Evolutionary conservation across 1,140 invertebrate species (phyloP).

Genomic region (Caenorhabditis inopinata): DNA sequence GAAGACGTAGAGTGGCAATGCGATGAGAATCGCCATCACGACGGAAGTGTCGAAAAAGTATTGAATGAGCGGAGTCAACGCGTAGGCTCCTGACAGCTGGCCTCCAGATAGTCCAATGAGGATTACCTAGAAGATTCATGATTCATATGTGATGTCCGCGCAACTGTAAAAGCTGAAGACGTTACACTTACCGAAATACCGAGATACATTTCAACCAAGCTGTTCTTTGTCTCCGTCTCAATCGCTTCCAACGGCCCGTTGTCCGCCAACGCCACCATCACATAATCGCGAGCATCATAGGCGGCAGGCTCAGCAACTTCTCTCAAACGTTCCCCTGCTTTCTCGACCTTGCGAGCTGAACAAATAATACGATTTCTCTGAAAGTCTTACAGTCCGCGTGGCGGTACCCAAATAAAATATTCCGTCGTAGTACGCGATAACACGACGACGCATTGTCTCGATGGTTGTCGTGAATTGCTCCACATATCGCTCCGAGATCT

Average conservation of each 20-base stretch:
- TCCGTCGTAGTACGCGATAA: constrained; percentile 44
- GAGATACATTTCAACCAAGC: constrained; percentile 41
- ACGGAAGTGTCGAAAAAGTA: constrained; percentile 19
- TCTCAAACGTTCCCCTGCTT: constrained; percentile 32
- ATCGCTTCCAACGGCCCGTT: neutral
- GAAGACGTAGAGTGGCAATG: constrained; percentile 28
- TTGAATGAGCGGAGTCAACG: constrained; percentile 7
- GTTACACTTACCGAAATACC: constrained; percentile 1
- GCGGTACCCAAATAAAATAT: neutral
- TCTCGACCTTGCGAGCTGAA: neutral
- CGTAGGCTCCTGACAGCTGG: neutral
- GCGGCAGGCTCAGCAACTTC: constrained; percentile 35
- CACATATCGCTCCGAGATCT: constrained; percentile 38
- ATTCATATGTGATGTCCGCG: neutral
- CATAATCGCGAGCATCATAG: constrained; percentile 27
- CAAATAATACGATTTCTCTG: too few species aligned
- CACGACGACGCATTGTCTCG: constrained; percentile 49
- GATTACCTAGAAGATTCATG: neutral
- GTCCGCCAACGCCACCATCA: constrained; percentile 3
- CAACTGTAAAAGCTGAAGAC: neutral
- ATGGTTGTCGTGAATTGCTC: constrained; percentile 46
- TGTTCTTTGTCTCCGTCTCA: constrained; percentile 1
- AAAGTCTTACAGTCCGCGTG: too few species aligned
- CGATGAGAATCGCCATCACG: neutral
- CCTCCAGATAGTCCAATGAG: constrained; percentile 29